phyloP scores from a whole-genome alignment of 2,888 invertebrate genomes.

The Toxonevra muliebris region DNA sequence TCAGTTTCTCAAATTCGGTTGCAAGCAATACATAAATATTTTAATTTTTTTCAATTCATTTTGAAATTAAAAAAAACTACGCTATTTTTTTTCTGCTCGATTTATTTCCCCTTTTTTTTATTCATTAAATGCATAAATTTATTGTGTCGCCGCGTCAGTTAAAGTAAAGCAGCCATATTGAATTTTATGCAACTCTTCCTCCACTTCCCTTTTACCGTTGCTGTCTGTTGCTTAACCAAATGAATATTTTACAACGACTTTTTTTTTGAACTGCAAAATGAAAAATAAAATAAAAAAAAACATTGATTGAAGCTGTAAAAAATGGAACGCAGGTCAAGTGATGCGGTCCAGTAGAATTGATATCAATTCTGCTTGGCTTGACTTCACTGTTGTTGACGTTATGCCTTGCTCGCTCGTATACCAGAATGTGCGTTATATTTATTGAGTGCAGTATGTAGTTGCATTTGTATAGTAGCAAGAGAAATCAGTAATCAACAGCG shows the following conservation, averaged over 20 bases:
- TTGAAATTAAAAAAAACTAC: too few relatives aligned
- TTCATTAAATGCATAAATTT: background rate
- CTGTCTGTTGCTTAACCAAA: background rate
- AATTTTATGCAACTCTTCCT: background rate
- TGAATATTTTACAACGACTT: too few relatives aligned
- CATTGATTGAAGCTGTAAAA: background rate
- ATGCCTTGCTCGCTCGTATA: background rate
- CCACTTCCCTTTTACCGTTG: background rate
- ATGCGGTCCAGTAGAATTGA: slow-evolving; percentile 28
- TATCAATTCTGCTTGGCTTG: slow-evolving; percentile 20
- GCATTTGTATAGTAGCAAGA: too few relatives aligned
- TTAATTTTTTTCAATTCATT: too few relatives aligned
- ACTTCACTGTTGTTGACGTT: slow-evolving; percentile 12
- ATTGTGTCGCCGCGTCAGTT: background rate
- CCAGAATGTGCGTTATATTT: too few relatives aligned
- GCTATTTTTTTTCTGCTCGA: too few relatives aligned
- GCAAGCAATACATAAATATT: too few relatives aligned
- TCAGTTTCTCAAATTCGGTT: background rate
- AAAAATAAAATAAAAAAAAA: background rate
- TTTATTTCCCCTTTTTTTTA: too few relatives aligned
- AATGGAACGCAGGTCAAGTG: slow-evolving; percentile 32
- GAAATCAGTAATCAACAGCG: too few relatives aligned
- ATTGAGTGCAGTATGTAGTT: too few relatives aligned
- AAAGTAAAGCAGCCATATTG: background rate
- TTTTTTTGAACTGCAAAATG: slow-evolving; percentile 7